A percentile compares a stretch with the other conserved stretches of the same genome.
phyloP scores from a whole-genome alignment of 2,888 invertebrate genomes.

The Euclidia mi region DNA sequence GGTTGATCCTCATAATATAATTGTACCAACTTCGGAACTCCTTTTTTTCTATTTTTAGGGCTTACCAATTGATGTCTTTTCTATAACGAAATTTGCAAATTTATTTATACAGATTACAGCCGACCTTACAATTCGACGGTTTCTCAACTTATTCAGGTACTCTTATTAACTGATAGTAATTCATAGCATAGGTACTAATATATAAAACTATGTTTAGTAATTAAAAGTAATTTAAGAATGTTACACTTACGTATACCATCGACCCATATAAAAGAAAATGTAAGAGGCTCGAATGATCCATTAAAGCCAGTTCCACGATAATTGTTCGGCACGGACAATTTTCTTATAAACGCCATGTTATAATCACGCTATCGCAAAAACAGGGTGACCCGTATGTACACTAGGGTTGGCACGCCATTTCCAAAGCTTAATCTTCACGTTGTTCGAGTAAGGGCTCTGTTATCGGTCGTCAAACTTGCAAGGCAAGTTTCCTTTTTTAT shows the following conservation, averaged over 20 bases:
- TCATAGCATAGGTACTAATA: no score
- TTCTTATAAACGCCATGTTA: constrained; percentile 59
- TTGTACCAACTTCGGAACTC: no score
- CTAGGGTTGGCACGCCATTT: constrained; percentile 39
- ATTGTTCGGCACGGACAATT: constrained; percentile 60
- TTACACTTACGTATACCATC: constrained; percentile 1
- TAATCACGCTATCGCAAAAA: constrained; percentile 67
- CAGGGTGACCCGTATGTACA: constrained; percentile 58
- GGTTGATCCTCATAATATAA: no score
- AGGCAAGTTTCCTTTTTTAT: no score
- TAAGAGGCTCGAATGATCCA: constrained; percentile 38
- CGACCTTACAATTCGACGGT: no score
- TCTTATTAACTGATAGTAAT: no score
- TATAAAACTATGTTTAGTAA: neutral
- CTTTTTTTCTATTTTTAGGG: no score
- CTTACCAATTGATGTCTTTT: no score
- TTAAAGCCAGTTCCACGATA: constrained; percentile 53
- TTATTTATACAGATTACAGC: no score
- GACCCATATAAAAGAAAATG: constrained; percentile 33
- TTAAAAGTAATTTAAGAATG: constrained; percentile 1
- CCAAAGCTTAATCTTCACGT: neutral
- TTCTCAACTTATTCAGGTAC: no score
- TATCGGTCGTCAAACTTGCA: neutral
- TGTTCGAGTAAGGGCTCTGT: neutral
- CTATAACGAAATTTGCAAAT: no score